Evolutionary conservation across 2,113 vertebrate genomes (phyloP).

Genomic region (Rhabdornis inornatus): DNA sequence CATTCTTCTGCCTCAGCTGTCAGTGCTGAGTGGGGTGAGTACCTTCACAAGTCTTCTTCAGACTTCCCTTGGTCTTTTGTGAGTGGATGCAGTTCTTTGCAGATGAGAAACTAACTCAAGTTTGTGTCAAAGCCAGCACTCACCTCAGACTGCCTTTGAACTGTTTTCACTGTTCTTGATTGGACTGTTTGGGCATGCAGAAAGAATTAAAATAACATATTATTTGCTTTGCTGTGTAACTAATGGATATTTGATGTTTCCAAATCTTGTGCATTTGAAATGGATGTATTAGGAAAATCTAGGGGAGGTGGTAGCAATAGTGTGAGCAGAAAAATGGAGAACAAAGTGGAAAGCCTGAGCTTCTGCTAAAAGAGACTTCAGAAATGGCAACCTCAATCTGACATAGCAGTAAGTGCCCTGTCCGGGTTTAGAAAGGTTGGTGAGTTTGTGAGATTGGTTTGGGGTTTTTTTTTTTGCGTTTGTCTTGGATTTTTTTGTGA

Average conservation of each 20-base stretch:
- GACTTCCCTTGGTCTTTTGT: not conserved
- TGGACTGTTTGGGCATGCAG: constrained; percentile 11
- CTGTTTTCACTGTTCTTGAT: not conserved
- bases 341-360: not conserved
- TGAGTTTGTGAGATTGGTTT: not conserved
- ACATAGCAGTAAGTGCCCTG: not conserved
- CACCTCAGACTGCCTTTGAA: constrained; percentile 21
- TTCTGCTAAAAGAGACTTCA: not conserved
- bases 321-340: not conserved
- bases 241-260: constrained; percentile 46
- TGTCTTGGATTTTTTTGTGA: not conserved
- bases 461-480: not conserved
- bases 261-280: not conserved
- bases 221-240: not conserved
- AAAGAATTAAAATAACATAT: not conserved
- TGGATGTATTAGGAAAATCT: not conserved
- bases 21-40: not conserved
- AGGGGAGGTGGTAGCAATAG: not conserved
- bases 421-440: not conserved
- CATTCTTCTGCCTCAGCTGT: not conserved
- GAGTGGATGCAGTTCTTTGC: not conserved
- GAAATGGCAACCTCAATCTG: not conserved
- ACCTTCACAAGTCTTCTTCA: not conserved
- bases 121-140: not conserved
- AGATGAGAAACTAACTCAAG: not conserved